Evolutionary conservation across 2,888 invertebrate species (phyloP).

Genomic region (Loripinus fragilis): DNA sequence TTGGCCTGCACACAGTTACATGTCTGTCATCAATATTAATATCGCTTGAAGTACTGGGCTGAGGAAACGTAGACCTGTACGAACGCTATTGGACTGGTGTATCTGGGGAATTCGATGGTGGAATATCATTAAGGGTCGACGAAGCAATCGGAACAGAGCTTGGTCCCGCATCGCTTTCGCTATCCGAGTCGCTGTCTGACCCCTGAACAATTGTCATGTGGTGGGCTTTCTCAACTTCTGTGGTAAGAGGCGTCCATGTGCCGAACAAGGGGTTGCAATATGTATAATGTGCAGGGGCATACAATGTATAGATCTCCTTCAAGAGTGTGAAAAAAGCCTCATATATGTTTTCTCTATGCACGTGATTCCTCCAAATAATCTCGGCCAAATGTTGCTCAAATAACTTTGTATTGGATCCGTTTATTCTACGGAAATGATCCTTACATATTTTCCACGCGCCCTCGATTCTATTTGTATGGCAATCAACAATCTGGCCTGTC

Average conservation of each 20-base stretch:
- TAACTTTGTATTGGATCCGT: neutral
- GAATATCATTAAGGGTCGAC: neutral
- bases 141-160: neutral
- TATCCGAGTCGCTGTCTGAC: neutral
- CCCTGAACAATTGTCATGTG: neutral
- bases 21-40: neutral
- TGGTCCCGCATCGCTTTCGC: neutral
- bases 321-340: neutral
- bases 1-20: neutral
- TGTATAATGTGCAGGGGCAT: neutral
- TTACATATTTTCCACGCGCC: constrained; percentile 20
- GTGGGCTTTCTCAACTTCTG: neutral
- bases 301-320: neutral
- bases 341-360: neutral
- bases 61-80: too few relatives aligned
- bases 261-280: neutral
- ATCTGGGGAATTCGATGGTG: neutral
- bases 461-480: constrained; percentile 21
- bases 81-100: neutral
- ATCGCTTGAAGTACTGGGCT: neutral
- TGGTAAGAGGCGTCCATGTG: neutral
- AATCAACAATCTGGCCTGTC: neutral
- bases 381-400: constrained; percentile 19
- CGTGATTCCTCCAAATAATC: constrained; percentile 10
- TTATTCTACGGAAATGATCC: constrained; percentile 15